phyloP scores from a whole-genome alignment of 2,797 vertebrate genomes.

The Spea hammondii region DNA sequence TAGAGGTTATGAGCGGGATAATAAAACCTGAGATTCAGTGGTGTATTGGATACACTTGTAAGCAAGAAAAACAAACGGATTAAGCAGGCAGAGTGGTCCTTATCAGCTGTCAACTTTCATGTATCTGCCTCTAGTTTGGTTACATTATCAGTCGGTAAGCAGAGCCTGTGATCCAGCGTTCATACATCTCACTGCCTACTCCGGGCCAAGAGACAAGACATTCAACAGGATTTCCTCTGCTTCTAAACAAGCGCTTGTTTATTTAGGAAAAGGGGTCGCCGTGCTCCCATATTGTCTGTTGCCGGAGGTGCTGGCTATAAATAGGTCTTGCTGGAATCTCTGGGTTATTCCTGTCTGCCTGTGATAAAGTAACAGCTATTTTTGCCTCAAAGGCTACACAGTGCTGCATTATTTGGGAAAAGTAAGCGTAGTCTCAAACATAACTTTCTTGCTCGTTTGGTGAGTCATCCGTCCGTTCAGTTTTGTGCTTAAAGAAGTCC shows the following conservation, averaged over 20 bases:
- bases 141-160: constrained; percentile 8
- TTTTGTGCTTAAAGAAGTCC: too few species aligned
- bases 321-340: constrained; percentile 61
- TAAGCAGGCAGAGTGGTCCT: constrained; percentile 18
- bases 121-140: constrained; percentile 9
- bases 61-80: constrained; percentile 28
- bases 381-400: constrained; percentile 29
- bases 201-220: constrained; percentile 53
- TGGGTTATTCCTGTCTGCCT: constrained; percentile 60
- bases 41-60: constrained; percentile 26
- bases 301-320: constrained; percentile 60
- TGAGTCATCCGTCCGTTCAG: too few species aligned
- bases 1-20: constrained; percentile 32
- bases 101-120: constrained; percentile 34
- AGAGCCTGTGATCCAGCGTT: constrained; percentile 52
- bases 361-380: constrained; percentile 62
- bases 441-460: too few species aligned
- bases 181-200: constrained; percentile 56
- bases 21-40: constrained; percentile 33
- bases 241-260: constrained; percentile 64
- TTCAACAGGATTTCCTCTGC: constrained; percentile 68
- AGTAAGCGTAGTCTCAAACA: too few species aligned
- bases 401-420: too few species aligned
- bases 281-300: constrained; percentile 64
- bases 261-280: constrained; percentile 62